Evolutionary conservation across 2,797 vertebrate genomes (phyloP).

Genomic region (Cheirogaleus major): DNA sequence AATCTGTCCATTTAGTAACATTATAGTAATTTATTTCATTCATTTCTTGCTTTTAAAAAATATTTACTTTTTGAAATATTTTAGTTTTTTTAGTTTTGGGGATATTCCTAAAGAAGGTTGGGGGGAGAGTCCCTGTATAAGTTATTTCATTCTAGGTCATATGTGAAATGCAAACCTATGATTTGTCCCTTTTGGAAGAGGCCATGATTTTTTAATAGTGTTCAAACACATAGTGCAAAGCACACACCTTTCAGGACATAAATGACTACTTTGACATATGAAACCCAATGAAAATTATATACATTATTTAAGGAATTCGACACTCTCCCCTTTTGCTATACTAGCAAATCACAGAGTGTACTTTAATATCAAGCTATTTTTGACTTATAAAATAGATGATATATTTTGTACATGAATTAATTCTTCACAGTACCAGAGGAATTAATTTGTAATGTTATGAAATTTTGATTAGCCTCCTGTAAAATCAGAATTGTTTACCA

Average conservation of each 20-base stretch:
- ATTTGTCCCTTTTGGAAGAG: constrained; percentile 71
- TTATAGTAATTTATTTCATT: neutral
- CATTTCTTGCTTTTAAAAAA: constrained; percentile 43
- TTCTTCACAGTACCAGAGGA: constrained; percentile 15
- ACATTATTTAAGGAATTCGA: constrained; percentile 69
- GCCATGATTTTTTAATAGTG: constrained; percentile 62
- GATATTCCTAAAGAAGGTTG: neutral
- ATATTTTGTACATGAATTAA: constrained; percentile 57
- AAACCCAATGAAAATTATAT: constrained; percentile 77
- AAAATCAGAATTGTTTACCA: constrained; percentile 64
- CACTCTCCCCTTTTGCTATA: constrained; percentile 27
- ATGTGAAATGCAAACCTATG: constrained; percentile 52
- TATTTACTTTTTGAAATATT: neutral
- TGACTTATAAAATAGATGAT: constrained; percentile 68
- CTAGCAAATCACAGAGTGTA: constrained; percentile 53
- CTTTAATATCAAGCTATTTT: constrained; percentile 66
- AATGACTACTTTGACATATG: constrained; percentile 76
- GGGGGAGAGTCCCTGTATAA: neutral
- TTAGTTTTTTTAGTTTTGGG: constrained; percentile 32
- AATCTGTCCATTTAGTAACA: neutral
- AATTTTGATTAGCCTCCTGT: constrained; percentile 64
- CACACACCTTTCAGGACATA: constrained; percentile 60
- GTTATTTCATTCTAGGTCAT: constrained; percentile 44
- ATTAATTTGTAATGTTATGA: constrained; percentile 59
- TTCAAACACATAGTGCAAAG: constrained; percentile 42